These are phyloP conservation scores for Meles meles DNA, from an alignment of 2,113 vertebrate genomes.

Conservation along the genomic window DNA sequence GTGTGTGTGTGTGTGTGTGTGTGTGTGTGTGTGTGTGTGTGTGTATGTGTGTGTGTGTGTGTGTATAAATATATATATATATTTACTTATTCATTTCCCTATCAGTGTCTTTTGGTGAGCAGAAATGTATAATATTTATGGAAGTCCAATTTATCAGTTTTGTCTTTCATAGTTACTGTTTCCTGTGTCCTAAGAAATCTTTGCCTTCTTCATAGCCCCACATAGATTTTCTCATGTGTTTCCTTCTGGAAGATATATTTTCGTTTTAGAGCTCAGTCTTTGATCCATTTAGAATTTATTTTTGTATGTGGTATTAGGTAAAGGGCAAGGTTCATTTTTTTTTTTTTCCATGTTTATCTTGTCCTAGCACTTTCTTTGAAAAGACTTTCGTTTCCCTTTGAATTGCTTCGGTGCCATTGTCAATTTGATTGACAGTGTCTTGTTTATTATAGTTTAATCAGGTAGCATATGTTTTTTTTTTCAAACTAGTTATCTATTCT, in stretches of 20 bases:
- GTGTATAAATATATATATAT: no score
- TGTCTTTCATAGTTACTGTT: not conserved
- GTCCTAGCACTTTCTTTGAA: not conserved
- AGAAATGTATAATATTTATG: not conserved
- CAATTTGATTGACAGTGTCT: not conserved
- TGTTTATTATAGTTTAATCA: not conserved
- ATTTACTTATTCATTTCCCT: not conserved
- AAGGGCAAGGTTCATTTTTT: not conserved
- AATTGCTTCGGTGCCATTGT: not conserved
- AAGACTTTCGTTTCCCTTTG: not conserved
- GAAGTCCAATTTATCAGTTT: not conserved
- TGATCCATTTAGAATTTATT: constrained; percentile 3
- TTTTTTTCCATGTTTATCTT: not conserved
- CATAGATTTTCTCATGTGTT: not conserved
- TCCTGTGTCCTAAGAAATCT: not conserved
- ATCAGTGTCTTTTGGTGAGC: not conserved
- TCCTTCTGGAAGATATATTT: not conserved
- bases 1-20: no score
- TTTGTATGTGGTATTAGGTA: not conserved
- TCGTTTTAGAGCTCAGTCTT: not conserved
- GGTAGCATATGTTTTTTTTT: not conserved
- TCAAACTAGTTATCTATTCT: not conserved
- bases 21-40: no score
- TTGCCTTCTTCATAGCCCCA: not conserved
- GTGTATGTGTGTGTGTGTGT: not conserved